Evolutionary conservation across 2,888 invertebrate species (phyloP), one percentile per base, ranked within the genome.

Genomic region (Gymnocheta viridis): DNA sequence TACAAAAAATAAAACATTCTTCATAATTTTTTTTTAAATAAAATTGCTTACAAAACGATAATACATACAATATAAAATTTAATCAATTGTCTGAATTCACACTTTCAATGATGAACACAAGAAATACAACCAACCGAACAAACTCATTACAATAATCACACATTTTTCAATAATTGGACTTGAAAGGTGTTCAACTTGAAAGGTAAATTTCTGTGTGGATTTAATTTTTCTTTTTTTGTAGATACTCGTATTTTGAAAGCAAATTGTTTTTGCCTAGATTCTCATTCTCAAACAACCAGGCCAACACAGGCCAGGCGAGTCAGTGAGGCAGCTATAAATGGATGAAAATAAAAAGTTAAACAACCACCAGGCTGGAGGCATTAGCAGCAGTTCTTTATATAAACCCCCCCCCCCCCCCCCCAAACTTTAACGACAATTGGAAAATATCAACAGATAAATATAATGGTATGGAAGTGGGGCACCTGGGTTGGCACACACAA

Each of bases 1-100:
- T n/a, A n/a, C n/a, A n/a, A n/a, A n/a, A n/a, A n/a, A n/a, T n/a
- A 17, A 44, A 64, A 64, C 6, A 24, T 41, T 54, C 12, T 51
- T 38, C 7, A 35, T 32, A 60, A 44, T 19, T 10, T 22, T 51
- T n/a, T 32, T 22, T 67, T 67, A n/a, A 17, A 24, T 67, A 62
- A 62, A 62, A 62, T 51, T 24, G n/a, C 32, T 27, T 12, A 27
- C 10, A 24, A 6, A 27, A 56, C n/a, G 32, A 76, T 17, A 76
- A 17, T 60, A 9, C 88, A 88, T 81, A 87, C 86, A 85, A 49
- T n/a, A 88, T 88, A 88, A 88, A 67, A 49, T 67, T 70, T 47
- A 44, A 72, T 64, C 56, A 72, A 66, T 78, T 76, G 74, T 66
- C 88, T 88, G 89, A 89, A 88, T 87, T 89, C 88, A 89, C 67